A percentile compares a stretch with the other conserved stretches of the same genome.
Conservation (phyloP, 2,888 invertebrate species). For the Amiota minor region DNA sequence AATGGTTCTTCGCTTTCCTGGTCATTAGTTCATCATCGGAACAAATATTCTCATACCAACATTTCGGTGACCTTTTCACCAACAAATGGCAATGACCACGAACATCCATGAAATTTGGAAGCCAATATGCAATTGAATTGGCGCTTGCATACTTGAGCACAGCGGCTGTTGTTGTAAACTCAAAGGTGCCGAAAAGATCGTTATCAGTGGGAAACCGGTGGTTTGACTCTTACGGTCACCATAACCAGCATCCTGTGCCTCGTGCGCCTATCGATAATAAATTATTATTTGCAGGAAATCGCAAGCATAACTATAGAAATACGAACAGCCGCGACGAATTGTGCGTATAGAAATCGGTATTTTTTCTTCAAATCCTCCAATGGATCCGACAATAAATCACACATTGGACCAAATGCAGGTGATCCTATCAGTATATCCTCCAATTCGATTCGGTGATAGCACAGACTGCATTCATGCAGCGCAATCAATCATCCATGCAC, state of each 20-base stretch:
- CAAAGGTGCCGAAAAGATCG: slow-evolving; percentile 99
- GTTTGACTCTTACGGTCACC: slow-evolving; percentile 99
- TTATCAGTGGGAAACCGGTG: slow-evolving; percentile 99
- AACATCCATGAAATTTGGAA: slow-evolving; percentile 99
- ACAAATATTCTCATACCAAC: slow-evolving; percentile 99
- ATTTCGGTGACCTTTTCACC: slow-evolving; percentile 99
- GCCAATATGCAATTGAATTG: slow-evolving; percentile 99
- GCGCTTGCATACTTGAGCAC: slow-evolving; percentile 99
- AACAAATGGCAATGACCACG: slow-evolving; percentile 99
- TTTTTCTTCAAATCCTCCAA: slow-evolving; percentile 96
- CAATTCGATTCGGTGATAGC: slow-evolving; percentile 97
- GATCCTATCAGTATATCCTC: slow-evolving; percentile 99
- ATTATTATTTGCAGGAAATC: slow-evolving; percentile 99
- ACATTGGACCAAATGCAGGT: slow-evolving; percentile 99
- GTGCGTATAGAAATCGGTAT: slow-evolving; percentile 99
- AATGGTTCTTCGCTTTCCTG: slow-evolving; percentile 85
- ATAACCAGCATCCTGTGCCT: slow-evolving; percentile 98
- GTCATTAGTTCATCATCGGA: slow-evolving; percentile 99
- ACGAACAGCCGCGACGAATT: slow-evolving; percentile 99
- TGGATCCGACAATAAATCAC: slow-evolving; percentile 98
- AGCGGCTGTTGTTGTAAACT: slow-evolving; percentile 99
- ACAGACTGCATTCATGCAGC: slow-evolving; percentile 99
- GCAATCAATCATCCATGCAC: slow-evolving; percentile 99
- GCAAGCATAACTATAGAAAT: slow-evolving; percentile 99
- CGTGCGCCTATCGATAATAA: slow-evolving; percentile 99